Base-by-base conservation (phyloP, 1,140 invertebrate species). In the Himalopsyche phryganea region DNA sequence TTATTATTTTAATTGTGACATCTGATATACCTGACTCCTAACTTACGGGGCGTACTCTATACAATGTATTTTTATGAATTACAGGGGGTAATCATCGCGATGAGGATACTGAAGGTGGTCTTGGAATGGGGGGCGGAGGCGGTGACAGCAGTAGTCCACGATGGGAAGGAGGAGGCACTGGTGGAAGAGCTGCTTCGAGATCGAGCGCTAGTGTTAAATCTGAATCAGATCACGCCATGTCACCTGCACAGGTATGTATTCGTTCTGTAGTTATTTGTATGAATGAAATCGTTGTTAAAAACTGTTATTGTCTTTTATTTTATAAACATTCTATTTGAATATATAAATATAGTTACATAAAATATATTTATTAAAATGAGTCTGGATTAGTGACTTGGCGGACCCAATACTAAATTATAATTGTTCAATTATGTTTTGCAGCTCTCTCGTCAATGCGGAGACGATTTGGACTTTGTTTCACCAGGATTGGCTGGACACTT, bases 171-270 rank as follows among this genome's bases (percentile, higher is more conserved):
- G 85, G 84, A 46, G 77, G 84, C 49, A 50, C 67, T n/a, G 45
- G 71, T 42, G 85, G 83, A 1, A 92, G 92, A 68, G 86, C 89
- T 0, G 82, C 85, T 0, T 87, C 85, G 61, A 71, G 90, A 1
- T 93, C 90, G 1, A 93, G 91, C 66, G 91, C 92, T 0, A 93
- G 90, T 56, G 89, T 94, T 38, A 95, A 94, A 73, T 93, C 90
- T 14, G 91, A 95, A 70, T 82, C 81, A 7, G 81, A 82, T 44
- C 57, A 60, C 19, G 62, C 62, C 23, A 64, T 64, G 57, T 64
- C 62, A 73, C 79, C 4, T 74, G 46, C 53, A 58, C 32, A 51
- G 35, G 9, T 53, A 58, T 45, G 60, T 62, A 38, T 13, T 35
- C 33, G n/a, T n/a, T n/a, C n/a, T n/a, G n/a, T n/a, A n/a, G n/a